A percentile compares a stretch with the other conserved stretches of the same genome.
These are phyloP conservation scores for Lates japonicus DNA, from an alignment of 2,797 vertebrate species.

Conservation along the genomic window DNA sequence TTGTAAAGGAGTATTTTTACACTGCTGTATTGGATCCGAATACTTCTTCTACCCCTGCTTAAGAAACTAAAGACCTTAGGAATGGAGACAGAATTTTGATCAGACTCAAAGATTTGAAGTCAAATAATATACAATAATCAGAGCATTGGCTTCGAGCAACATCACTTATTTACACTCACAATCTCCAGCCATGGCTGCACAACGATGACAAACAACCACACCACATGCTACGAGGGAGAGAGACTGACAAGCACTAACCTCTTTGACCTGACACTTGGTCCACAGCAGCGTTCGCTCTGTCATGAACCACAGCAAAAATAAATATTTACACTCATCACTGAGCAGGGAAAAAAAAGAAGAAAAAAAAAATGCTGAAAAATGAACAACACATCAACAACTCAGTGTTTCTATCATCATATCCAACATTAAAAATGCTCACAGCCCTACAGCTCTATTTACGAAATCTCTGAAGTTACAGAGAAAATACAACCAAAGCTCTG, in stretches of 20 bases:
- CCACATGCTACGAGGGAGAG: background rate
- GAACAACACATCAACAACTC: background rate
- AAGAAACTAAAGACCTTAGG: too few species aligned
- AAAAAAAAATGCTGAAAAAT: too few species aligned
- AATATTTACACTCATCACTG: background rate
- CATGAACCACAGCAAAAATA: slow-evolving; percentile 12
- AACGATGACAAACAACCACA: background rate
- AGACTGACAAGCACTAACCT: slow-evolving; percentile 6
- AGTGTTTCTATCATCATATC: slow-evolving; percentile 1
- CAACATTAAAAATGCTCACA: background rate
- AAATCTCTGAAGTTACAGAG: background rate
- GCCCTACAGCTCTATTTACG: background rate
- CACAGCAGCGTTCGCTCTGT: slow-evolving; percentile 8
- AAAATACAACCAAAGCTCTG: background rate
- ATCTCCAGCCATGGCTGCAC: background rate
- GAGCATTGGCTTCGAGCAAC: background rate
- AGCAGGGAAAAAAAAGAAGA: background rate
- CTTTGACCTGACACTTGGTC: slow-evolving; percentile 9
- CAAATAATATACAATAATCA: background rate
- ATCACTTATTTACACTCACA: background rate
- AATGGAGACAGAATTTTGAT: too few species aligned
- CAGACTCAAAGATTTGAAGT: background rate
- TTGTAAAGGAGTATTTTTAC: too few species aligned
- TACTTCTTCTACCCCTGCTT: too few species aligned
- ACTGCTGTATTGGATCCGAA: too few species aligned